A percentile compares a stretch with the other conserved stretches of the same genome.
Evolutionary conservation across 92 coral and sea anemone genomes (phyloP).

Genomic region (Phenganax subtilis): DNA sequence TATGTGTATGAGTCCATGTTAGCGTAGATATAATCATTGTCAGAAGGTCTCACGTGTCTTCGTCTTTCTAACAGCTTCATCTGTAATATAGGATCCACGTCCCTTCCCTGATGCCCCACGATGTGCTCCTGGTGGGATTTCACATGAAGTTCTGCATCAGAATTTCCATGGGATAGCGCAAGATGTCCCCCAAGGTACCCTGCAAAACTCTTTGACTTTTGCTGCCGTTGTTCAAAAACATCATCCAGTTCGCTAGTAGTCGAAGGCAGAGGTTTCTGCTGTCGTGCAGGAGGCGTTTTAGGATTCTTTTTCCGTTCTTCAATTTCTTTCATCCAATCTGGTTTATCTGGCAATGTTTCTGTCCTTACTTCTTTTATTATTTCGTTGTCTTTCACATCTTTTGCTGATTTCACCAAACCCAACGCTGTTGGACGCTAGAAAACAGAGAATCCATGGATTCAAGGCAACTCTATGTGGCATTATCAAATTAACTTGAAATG

Average conservation of each 20-base stretch:
- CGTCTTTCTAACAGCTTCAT: too few species aligned
- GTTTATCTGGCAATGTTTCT: conserved; percentile 77
- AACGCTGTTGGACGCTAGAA: conserved; percentile 53
- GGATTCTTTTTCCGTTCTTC: conserved; percentile 76
- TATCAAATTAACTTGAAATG: neutral
- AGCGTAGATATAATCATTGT: too few species aligned
- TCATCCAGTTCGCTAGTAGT: conserved; percentile 20
- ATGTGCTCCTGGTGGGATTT: too few species aligned
- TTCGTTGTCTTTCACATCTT: conserved; percentile 65
- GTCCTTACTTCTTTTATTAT: conserved; percentile 73
- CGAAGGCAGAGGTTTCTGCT: conserved; percentile 12
- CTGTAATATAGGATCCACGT: too few species aligned
- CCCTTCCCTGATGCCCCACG: too few species aligned
- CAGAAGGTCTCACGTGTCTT: too few species aligned
- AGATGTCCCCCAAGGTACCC: too few species aligned
- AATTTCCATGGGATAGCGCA: too few species aligned
- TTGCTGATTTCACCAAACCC: conserved; percentile 79
- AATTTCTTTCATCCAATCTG: conserved; percentile 88
- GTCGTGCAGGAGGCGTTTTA: neutral
- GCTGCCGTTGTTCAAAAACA: conserved; percentile 1
- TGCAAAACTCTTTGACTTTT: neutral
- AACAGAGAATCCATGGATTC: neutral
- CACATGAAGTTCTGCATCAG: too few species aligned
- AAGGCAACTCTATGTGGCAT: neutral
- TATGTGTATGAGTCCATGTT: too few species aligned